Conservation (phyloP, 1,140 invertebrate genomes). For the Ctenoplectra terminalis region DNA sequence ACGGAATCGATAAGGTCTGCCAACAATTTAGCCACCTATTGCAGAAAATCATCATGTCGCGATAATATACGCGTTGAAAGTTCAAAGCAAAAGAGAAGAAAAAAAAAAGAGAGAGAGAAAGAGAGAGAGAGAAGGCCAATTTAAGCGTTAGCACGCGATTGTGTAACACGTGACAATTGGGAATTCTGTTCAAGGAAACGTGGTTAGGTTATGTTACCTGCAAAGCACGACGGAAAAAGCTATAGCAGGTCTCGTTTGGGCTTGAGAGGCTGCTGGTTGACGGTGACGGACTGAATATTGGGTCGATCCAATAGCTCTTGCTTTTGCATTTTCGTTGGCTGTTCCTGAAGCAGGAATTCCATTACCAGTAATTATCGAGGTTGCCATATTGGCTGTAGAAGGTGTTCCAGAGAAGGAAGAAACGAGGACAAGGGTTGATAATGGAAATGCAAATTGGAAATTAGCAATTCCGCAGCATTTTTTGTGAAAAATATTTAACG, state of each 20-base stretch:
- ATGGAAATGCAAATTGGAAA: slow-evolving; percentile 11
- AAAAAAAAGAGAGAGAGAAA: neutral
- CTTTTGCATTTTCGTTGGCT: slow-evolving; percentile 48
- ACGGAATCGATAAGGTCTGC: slow-evolving; percentile 21
- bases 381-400: neutral
- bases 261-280: slow-evolving; percentile 93
- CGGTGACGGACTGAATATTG: slow-evolving; percentile 85
- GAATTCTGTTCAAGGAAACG: neutral
- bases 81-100: neutral
- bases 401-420: neutral
- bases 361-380: slow-evolving; percentile 28
- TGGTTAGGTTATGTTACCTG: slow-evolving; percentile 83
- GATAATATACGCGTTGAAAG: neutral
- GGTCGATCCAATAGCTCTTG: slow-evolving; percentile 85
- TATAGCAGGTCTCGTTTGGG: slow-evolving; percentile 96
- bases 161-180: neutral
- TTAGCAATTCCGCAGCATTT: too few relatives aligned
- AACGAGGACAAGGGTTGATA: neutral
- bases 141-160: slow-evolving; percentile 11
- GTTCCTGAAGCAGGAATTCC: slow-evolving; percentile 22
- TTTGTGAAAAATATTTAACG: too few relatives aligned
- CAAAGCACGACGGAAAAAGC: slow-evolving; percentile 94
- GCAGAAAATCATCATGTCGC: slow-evolving; percentile 28
- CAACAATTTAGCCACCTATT: slow-evolving; percentile 28
- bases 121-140: neutral